Conservation (phyloP, 2,113 vertebrate genomes). For the Dasyornis broadbenti region DNA sequence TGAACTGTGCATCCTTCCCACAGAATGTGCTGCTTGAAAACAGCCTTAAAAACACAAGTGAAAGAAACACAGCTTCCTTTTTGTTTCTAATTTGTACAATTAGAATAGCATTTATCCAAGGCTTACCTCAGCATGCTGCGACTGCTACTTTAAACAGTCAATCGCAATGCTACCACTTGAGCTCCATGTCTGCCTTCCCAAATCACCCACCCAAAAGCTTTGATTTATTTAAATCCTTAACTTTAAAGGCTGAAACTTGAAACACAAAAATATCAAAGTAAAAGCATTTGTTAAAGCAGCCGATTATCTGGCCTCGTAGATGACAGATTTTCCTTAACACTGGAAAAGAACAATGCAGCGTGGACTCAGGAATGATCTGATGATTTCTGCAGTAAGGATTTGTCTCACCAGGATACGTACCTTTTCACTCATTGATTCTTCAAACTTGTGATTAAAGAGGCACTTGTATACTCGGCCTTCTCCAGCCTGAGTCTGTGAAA, state of each 20-base stretch:
- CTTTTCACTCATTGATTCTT: slow-evolving; percentile 95
- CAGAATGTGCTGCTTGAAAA: not conserved
- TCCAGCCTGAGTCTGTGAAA: slow-evolving; percentile 86
- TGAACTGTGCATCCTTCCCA: not conserved
- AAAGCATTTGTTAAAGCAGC: not conserved
- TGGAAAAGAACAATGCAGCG: not conserved
- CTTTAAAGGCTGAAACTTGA: not conserved
- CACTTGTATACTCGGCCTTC: slow-evolving; percentile 97
- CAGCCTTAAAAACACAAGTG: not conserved
- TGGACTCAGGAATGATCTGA: not conserved
- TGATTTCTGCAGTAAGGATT: not conserved
- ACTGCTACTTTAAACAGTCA: not conserved
- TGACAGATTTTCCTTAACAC: not conserved
- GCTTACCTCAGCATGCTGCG: not conserved
- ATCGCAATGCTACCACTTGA: not conserved
- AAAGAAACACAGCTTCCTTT: not conserved
- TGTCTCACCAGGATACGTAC: slow-evolving; percentile 61
- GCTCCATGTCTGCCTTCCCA: not conserved
- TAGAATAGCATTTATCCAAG: not conserved
- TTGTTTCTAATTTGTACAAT: not conserved
- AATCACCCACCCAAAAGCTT: not conserved
- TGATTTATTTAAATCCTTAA: slow-evolving; percentile 11
- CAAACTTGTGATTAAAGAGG: slow-evolving; percentile 98
- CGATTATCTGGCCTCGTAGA: fast-evolving
- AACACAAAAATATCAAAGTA: not conserved